These are phyloP conservation scores for Yponomeuta malinellus DNA, from an alignment of 2,888 invertebrate species.

Conservation along the genomic window DNA sequence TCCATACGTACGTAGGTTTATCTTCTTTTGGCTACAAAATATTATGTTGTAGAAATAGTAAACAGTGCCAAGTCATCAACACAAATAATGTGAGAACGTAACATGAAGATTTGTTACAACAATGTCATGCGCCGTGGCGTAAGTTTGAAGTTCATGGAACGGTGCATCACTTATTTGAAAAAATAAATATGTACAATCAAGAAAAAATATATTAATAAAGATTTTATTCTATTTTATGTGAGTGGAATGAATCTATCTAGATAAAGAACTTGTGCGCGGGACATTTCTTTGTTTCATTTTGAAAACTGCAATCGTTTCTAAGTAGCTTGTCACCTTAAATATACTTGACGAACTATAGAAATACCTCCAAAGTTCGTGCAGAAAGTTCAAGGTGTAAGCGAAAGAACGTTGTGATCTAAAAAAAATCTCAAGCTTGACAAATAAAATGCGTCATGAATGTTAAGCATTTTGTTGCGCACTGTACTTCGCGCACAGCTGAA, in stretches of 20 bases:
- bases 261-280: no score
- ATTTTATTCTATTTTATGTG: no score
- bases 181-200: neutral
- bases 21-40: no score
- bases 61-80: neutral
- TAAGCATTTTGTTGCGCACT: neutral
- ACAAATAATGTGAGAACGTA: neutral
- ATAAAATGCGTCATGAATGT: neutral
- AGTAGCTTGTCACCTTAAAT: no score
- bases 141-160: neutral
- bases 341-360: no score
- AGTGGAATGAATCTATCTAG: no score
- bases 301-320: no score
- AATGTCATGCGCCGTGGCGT: neutral
- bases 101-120: neutral
- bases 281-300: no score
- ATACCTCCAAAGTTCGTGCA: no score
- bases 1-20: no score
- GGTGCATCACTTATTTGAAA: neutral
- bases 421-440: neutral
- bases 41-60: neutral
- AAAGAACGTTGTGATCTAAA: no score
- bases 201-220: neutral
- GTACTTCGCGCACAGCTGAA: neutral
- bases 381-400: no score